Conservation (phyloP, 2,113 vertebrate genomes). For the Cyphomyrus discorhynchus region DNA sequence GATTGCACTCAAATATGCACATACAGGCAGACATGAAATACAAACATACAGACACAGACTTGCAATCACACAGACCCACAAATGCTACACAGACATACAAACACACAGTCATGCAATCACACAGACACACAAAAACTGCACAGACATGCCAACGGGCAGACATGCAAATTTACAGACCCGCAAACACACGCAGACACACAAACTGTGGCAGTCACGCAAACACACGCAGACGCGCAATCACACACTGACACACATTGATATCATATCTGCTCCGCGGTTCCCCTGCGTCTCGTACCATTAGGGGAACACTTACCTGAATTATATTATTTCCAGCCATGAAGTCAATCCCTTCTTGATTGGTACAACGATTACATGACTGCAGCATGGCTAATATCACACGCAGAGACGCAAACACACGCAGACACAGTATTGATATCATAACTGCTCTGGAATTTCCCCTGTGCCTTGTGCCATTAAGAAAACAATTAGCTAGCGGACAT, state of each 20-base stretch:
- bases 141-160: background rate
- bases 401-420: background rate
- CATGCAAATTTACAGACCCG: background rate
- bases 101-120: background rate
- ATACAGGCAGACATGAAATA: background rate
- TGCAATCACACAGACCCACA: background rate
- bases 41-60: background rate
- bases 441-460: background rate
- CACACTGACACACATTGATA: background rate
- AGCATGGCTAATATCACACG: background rate
- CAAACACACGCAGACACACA: background rate
- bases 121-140: background rate
- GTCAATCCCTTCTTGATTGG: background rate
- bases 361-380: background rate
- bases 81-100: background rate
- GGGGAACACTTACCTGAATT: background rate
- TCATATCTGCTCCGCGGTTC: background rate
- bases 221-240: background rate
- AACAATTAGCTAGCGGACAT: background rate
- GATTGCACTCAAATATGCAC: background rate
- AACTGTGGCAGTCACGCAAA: background rate
- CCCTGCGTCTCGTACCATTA: background rate
- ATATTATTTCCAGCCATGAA: background rate
- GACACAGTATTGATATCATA: background rate
- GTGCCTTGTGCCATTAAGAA: background rate